Evolutionary conservation across 35 echinoderm and acorn worm genomes (phyloP).

Genomic region (Stichopus chloronotus): DNA sequence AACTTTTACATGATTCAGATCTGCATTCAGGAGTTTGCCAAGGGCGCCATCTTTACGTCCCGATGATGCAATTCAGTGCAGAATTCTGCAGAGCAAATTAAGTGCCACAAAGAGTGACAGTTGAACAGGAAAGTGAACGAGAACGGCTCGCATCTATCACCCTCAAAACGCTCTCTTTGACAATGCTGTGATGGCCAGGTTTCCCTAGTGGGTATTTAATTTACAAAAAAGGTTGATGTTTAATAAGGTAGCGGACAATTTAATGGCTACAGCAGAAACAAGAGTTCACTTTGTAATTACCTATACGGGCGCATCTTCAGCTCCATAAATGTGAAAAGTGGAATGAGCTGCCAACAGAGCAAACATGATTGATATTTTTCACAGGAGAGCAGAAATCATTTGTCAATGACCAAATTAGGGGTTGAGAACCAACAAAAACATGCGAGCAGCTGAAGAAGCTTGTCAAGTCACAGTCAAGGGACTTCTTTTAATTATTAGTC

Average conservation of each 20-base stretch:
- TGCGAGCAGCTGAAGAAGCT: neutral
- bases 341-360: constrained; percentile 20
- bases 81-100: too few species aligned
- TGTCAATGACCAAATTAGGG: constrained; percentile 34
- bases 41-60: neutral
- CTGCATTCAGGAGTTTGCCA: neutral
- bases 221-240: constrained; percentile 20
- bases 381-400: constrained; percentile 39
- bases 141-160: constrained; percentile 1
- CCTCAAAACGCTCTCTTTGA: constrained; percentile 3
- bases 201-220: constrained; percentile 25
- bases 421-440: neutral
- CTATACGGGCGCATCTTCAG: constrained; percentile 3
- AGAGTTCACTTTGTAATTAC: constrained; percentile 32
- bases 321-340: constrained; percentile 15
- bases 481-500: constrained; percentile 49
- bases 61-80: too few species aligned
- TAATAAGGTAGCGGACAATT: constrained; percentile 26
- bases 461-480: neutral
- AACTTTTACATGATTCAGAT: neutral
- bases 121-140: neutral
- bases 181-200: neutral
- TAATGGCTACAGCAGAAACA: constrained; percentile 32
- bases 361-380: neutral
- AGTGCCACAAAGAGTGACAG: neutral